Evolutionary conservation across 1,140 invertebrate species (phyloP).

Genomic region (Linepithema humile): DNA sequence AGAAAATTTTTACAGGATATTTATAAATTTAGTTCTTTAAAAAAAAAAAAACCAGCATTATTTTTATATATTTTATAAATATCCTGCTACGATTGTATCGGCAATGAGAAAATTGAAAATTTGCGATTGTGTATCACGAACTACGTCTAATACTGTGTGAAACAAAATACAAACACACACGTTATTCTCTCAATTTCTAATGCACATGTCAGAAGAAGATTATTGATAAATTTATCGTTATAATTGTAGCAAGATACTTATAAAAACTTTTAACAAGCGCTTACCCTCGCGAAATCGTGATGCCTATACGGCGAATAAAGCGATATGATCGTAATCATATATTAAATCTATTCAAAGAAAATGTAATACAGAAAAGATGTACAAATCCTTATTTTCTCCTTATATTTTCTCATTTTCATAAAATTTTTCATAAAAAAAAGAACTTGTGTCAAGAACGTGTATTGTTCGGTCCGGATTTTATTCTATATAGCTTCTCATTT

Average conservation of each 20-base stretch:
- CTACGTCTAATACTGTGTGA: slow-evolving; percentile 26
- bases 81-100: background rate
- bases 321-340: background rate
- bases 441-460: slow-evolving; percentile 18
- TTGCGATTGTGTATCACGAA: background rate
- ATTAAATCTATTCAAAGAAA: background rate
- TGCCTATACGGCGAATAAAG: background rate
- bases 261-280: background rate
- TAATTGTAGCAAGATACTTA: no score
- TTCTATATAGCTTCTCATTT: no score
- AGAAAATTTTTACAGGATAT: no score
- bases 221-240: no score
- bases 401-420: no score
- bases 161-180: slow-evolving; percentile 13
- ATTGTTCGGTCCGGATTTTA: no score
- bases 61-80: no score
- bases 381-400: no score
- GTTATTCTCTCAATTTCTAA: background rate
- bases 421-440: background rate
- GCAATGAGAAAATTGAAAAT: background rate
- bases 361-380: background rate
- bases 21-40: no score
- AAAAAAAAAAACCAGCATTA: no score
- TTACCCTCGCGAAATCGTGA: background rate
- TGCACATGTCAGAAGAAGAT: slow-evolving; percentile 10